Percentiles rank a stretch among this genome's conserved stretches.
Conservation (phyloP, 1,140 invertebrate genomes). For the Hycleus cichorii region DNA sequence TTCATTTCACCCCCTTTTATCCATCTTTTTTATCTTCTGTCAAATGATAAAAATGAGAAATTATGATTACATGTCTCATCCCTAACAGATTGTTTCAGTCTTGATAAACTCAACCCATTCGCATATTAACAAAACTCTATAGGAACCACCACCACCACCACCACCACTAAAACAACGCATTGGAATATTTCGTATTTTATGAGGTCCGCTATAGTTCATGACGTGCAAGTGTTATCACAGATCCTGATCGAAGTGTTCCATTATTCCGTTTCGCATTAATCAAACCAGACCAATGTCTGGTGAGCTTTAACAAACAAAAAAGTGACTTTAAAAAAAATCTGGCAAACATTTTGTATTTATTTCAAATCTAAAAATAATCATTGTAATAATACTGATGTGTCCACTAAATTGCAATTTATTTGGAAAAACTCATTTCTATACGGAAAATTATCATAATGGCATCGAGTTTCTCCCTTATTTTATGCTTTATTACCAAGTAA, state of each 20-base stretch:
- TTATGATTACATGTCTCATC: too few relatives aligned
- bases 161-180: too few relatives aligned
- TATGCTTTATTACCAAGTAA: slow-evolving; percentile 17
- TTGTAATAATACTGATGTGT: not conserved
- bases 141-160: too few relatives aligned
- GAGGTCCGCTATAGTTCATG: slow-evolving; percentile 6
- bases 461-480: slow-evolving; percentile 14
- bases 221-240: slow-evolving; percentile 29
- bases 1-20: not conserved
- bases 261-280: slow-evolving; percentile 33
- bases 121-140: too few relatives aligned
- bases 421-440: slow-evolving; percentile 11
- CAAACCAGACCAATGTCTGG: slow-evolving; percentile 22
- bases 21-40: not conserved
- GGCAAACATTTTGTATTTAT: not conserved
- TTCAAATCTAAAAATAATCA: not conserved
- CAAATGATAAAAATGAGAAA: too few relatives aligned
- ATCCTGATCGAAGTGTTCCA: slow-evolving; percentile 32
- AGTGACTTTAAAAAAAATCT: too few relatives aligned
- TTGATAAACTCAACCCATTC: too few relatives aligned
- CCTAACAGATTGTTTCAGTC: too few relatives aligned
- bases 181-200: too few relatives aligned
- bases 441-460: slow-evolving; percentile 13
- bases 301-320: slow-evolving; percentile 24
- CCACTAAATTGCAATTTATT: slow-evolving; percentile 10